Conservation (phyloP, 2,888 invertebrate genomes). For the Ormyrus labotus region DNA sequence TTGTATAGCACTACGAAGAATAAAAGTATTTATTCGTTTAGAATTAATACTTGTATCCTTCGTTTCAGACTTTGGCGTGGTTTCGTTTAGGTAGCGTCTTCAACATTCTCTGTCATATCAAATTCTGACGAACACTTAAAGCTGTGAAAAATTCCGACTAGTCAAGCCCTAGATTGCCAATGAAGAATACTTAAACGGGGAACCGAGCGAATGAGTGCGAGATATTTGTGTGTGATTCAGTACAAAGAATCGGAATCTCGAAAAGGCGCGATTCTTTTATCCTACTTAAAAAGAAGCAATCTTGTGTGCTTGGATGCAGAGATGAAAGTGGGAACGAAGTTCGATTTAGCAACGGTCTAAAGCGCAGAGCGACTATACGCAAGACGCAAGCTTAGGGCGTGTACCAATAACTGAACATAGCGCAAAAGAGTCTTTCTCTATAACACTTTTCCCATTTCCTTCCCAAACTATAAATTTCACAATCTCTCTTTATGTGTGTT, state of each 20-base stretch:
- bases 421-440: slow-evolving; percentile 32
- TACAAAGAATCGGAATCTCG: slow-evolving; percentile 47
- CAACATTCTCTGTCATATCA: not conserved
- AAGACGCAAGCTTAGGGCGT: slow-evolving; percentile 10
- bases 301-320: slow-evolving; percentile 20
- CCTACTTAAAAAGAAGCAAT: slow-evolving; percentile 48
- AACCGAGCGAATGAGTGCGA: slow-evolving; percentile 10
- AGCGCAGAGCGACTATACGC: not conserved
- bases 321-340: slow-evolving; percentile 37
- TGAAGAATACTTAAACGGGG: not conserved
- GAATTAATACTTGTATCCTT: not conserved
- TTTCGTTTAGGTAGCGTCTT: not conserved
- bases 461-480: slow-evolving; percentile 36
- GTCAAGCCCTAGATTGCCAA: slow-evolving; percentile 47
- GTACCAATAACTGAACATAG: slow-evolving; percentile 10
- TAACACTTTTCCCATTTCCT: slow-evolving; percentile 27
- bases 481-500: slow-evolving; percentile 34
- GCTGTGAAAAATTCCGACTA: slow-evolving; percentile 49
- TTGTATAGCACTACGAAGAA: not conserved
- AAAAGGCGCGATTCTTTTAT: slow-evolving; percentile 38
- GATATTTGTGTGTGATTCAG: slow-evolving; percentile 29
- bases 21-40: not conserved
- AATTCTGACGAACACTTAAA: slow-evolving; percentile 5
- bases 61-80: not conserved
- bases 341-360: slow-evolving; percentile 54